Percentiles rank a stretch among this genome's conserved stretches.
Conservation (phyloP, 2,797 vertebrate species). For the Tadarida brasiliensis region DNA sequence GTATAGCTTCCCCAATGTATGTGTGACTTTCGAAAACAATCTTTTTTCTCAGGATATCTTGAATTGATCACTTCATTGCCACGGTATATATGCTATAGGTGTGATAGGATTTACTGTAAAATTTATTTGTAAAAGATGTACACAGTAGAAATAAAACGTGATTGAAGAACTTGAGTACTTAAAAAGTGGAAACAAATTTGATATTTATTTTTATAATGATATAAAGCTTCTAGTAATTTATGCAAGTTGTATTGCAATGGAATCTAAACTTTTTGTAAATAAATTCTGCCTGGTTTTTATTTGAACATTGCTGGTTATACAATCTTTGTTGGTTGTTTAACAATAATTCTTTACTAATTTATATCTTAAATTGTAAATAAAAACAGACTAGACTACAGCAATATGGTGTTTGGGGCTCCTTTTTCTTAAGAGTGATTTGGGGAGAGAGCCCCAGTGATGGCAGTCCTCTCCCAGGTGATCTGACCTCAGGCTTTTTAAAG, state of each 20-base stretch:
- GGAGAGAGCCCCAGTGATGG: constrained; percentile 47
- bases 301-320: constrained; percentile 95
- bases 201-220: constrained; percentile 99
- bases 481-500: constrained; percentile 23
- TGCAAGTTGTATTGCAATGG: constrained; percentile 99
- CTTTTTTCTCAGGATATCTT: constrained; percentile 98
- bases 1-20: constrained; percentile 92
- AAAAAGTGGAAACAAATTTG: constrained; percentile 99
- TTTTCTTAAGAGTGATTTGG: constrained; percentile 68
- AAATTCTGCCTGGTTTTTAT: constrained; percentile 98
- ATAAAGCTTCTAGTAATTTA: constrained; percentile 99
- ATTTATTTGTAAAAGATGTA: constrained; percentile 93
- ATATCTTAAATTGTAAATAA: constrained; percentile 99
- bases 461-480: background rate
- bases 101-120: constrained; percentile 95
- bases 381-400: constrained; percentile 93
- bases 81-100: constrained; percentile 93
- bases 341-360: constrained; percentile 99
- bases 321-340: constrained; percentile 95
- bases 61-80: constrained; percentile 96
- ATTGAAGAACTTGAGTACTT: constrained; percentile 95
- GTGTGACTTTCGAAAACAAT: constrained; percentile 93
- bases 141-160: constrained; percentile 91
- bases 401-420: constrained; percentile 89
- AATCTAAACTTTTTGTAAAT: constrained; percentile 98